Conservation (phyloP, 2,113 vertebrate genomes). For the Gracilinanus agilis region DNA sequence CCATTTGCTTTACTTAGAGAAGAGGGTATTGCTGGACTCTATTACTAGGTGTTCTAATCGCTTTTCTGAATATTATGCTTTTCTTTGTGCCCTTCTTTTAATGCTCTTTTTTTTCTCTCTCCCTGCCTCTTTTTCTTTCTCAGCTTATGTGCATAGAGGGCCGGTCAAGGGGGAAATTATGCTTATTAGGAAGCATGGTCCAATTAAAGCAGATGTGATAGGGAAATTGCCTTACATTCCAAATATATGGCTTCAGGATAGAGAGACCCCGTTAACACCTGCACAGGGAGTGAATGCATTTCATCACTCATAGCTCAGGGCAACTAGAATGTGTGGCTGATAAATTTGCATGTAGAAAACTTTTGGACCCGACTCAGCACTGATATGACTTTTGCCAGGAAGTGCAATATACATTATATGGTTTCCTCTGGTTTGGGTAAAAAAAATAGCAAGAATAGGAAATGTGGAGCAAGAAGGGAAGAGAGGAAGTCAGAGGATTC, state of each 20-base stretch:
- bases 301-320: slow-evolving; percentile 64
- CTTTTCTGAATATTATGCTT: slow-evolving; percentile 53
- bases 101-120: slow-evolving; percentile 60
- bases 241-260: slow-evolving; percentile 79
- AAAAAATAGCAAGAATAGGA: neutral
- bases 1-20: slow-evolving; percentile 66
- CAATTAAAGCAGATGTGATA: slow-evolving; percentile 63
- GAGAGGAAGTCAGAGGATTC: neutral
- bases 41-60: slow-evolving; percentile 62
- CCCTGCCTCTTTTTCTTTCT: slow-evolving; percentile 60
- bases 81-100: slow-evolving; percentile 7
- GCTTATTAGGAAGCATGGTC: slow-evolving; percentile 72
- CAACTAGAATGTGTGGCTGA: slow-evolving; percentile 59
- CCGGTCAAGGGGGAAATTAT: slow-evolving; percentile 71
- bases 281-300: slow-evolving; percentile 58
- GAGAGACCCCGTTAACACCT: slow-evolving; percentile 65
- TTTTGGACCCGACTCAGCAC: slow-evolving; percentile 47
- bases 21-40: slow-evolving; percentile 64
- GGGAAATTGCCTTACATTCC: slow-evolving; percentile 80
- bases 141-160: slow-evolving; percentile 61
- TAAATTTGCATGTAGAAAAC: slow-evolving; percentile 68
- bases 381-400: slow-evolving; percentile 28
- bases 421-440: slow-evolving; percentile 29
- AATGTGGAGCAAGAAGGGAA: slow-evolving; percentile 1
- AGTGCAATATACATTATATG: neutral